These are phyloP conservation scores for Agrilus mali DNA, from an alignment of 2,888 invertebrate species.

Conservation along the genomic window DNA sequence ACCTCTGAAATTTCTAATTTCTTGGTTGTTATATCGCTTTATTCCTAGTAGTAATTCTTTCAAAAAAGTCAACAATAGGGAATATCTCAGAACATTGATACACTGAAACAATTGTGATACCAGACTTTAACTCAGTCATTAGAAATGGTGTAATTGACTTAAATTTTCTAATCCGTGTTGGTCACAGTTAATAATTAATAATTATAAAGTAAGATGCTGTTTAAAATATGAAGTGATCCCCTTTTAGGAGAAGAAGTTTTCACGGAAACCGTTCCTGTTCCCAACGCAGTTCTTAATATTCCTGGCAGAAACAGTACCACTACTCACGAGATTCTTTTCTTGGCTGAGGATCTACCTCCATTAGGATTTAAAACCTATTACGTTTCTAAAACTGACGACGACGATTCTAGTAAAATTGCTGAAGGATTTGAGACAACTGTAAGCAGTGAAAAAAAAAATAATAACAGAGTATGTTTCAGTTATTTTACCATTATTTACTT, in stretches of 20 bases:
- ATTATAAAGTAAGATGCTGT: background rate
- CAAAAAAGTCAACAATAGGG: too few species aligned
- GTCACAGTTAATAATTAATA: too few species aligned
- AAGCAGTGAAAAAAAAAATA: background rate
- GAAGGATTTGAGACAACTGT: background rate
- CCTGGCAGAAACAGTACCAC: slow-evolving; percentile 53
- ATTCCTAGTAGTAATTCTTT: too few species aligned
- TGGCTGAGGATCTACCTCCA: slow-evolving; percentile 50
- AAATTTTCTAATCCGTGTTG: too few species aligned
- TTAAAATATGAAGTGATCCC: background rate
- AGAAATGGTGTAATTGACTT: too few species aligned
- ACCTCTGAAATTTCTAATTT: too few species aligned
- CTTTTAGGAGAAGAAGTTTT: slow-evolving; percentile 42
- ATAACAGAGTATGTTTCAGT: background rate
- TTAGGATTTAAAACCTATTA: slow-evolving; percentile 56
- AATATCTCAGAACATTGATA: too few species aligned
- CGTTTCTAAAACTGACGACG: slow-evolving; percentile 23
- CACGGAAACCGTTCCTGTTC: slow-evolving; percentile 51
- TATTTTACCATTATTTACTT: background rate
- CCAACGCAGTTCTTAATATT: slow-evolving; percentile 40
- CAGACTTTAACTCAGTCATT: too few species aligned
- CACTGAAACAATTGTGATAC: too few species aligned
- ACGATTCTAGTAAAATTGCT: background rate
- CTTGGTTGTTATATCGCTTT: too few species aligned
- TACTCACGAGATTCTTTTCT: slow-evolving; percentile 57